A percentile compares a stretch with the other conserved stretches of the same genome.
phyloP scores from a whole-genome alignment of 2,797 vertebrate species.

The Anomalospiza imberbis region DNA sequence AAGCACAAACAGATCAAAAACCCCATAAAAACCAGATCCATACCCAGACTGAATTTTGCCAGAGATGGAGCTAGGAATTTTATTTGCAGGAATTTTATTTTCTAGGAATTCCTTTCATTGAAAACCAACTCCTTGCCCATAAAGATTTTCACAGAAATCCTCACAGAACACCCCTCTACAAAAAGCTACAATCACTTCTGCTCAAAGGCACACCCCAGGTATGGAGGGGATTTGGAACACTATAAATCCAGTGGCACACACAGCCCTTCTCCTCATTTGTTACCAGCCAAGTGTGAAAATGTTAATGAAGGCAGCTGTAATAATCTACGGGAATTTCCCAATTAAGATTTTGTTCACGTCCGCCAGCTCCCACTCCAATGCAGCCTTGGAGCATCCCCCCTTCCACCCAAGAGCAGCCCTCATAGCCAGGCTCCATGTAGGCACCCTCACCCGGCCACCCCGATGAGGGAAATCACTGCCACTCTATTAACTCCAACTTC shows the following conservation, averaged over 20 bases:
- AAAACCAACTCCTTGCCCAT: background rate
- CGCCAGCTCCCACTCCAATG: constrained; percentile 81
- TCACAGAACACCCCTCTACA: background rate
- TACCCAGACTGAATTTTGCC: background rate
- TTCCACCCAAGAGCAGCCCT: constrained; percentile 86
- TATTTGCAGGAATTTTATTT: background rate
- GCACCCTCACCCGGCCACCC: constrained; percentile 72
- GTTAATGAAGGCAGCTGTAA: constrained; percentile 97
- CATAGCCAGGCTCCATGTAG: constrained; percentile 84
- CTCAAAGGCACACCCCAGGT: background rate
- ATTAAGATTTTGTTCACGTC: constrained; percentile 91
- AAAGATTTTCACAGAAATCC: background rate
- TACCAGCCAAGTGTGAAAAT: constrained; percentile 96
- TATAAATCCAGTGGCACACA: constrained; percentile 84
- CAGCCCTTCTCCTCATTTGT: constrained; percentile 93
- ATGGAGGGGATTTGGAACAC: background rate
- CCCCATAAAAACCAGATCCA: background rate
- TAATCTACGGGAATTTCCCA: constrained; percentile 87
- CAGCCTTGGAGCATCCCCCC: constrained; percentile 86
- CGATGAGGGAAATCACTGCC: constrained; percentile 60
- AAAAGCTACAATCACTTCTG: background rate
- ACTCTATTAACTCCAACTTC: constrained; percentile 67
- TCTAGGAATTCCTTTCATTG: background rate
- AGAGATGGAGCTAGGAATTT: background rate
- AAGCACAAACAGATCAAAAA: background rate